These are phyloP conservation scores for Diglossa brunneiventris DNA, from an alignment of 2,113 vertebrate genomes.

Conservation along the genomic window DNA sequence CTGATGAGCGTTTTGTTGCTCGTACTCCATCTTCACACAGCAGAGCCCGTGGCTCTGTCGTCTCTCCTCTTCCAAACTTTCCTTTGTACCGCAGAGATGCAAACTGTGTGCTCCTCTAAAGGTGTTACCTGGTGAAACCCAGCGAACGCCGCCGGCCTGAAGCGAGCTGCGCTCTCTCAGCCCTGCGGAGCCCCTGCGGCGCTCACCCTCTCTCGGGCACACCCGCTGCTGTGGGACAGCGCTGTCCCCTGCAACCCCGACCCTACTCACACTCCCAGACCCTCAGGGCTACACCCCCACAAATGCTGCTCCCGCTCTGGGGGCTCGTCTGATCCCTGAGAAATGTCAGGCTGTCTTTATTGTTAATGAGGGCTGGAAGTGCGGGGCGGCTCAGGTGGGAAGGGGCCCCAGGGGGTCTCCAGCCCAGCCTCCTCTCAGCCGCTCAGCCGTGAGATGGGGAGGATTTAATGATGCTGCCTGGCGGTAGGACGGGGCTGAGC, in stretches of 20 bases:
- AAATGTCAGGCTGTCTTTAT: not conserved
- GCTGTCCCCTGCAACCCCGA: too few relatives aligned
- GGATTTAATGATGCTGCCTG: not conserved
- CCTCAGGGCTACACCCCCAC: not conserved
- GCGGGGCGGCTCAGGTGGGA: not conserved
- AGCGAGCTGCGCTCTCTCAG: not conserved
- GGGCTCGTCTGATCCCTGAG: not conserved
- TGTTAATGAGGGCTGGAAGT: not conserved
- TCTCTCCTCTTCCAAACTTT: not conserved
- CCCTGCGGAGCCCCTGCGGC: not conserved
- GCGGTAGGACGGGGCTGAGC: not conserved
- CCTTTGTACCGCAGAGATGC: not conserved
- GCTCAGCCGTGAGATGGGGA: not conserved
- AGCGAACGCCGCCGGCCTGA: not conserved
- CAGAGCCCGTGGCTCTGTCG: not conserved
- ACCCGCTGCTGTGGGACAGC: fast-evolving
- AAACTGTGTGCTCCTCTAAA: not conserved
- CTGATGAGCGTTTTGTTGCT: not conserved
- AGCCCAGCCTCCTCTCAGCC: not conserved
- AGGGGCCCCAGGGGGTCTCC: not conserved
- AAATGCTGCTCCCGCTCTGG: fast-evolving
- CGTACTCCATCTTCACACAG: not conserved
- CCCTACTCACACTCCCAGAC: not conserved
- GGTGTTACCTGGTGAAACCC: not conserved
- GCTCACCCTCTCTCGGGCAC: fast-evolving